A percentile compares a stretch with the other conserved stretches of the same genome.
These are phyloP conservation scores for Paramormyrops kingsleyae DNA, from an alignment of 2,113 vertebrate species.

Conservation along the genomic window DNA sequence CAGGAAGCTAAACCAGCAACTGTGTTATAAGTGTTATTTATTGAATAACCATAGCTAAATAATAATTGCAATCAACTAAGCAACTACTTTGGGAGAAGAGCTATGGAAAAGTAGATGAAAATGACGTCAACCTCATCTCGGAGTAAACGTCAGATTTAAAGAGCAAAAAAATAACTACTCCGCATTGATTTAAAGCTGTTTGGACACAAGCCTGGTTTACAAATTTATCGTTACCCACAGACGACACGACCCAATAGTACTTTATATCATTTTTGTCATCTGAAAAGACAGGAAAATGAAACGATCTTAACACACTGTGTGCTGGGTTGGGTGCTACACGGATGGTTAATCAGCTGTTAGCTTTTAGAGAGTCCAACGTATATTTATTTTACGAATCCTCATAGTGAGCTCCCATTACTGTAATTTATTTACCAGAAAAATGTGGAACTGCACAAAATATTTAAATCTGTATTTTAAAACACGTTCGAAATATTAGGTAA, in stretches of 20 bases:
- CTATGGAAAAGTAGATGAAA: not conserved
- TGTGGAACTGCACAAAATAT: not conserved
- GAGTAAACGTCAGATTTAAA: not conserved
- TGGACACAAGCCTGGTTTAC: not conserved
- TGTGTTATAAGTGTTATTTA: not conserved
- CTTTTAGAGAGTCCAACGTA: not conserved
- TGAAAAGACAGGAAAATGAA: not conserved
- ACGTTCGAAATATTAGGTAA: not conserved
- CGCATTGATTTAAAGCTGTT: not conserved
- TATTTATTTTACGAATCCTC: not conserved
- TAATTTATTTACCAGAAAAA: not conserved
- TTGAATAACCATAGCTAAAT: not conserved
- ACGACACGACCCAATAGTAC: not conserved
- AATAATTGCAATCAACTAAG: not conserved
- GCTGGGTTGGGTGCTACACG: not conserved
- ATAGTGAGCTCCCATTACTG: not conserved
- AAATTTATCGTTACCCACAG: not conserved
- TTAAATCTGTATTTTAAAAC: not conserved
- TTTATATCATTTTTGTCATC: not conserved
- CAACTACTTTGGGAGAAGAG: not conserved
- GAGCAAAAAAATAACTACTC: not conserved
- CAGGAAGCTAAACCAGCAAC: not conserved
- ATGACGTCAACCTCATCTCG: not conserved
- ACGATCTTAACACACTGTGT: not conserved
- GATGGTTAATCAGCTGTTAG: not conserved